Evolutionary conservation across 2,888 invertebrate species (phyloP).

Genomic region (Ennomos fuscantarius): DNA sequence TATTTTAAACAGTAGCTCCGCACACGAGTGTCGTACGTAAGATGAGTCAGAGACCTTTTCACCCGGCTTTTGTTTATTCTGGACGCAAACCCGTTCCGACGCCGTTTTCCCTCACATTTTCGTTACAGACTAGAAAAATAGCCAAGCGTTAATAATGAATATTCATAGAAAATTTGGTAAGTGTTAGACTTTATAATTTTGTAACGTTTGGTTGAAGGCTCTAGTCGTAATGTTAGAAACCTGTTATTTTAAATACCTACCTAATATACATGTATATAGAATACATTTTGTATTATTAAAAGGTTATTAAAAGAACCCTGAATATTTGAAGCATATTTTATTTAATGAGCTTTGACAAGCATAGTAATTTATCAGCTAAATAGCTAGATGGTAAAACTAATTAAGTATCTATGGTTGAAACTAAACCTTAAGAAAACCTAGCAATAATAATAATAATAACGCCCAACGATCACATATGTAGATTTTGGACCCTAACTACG

Average conservation of each 20-base stretch:
- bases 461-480: too few relatives aligned
- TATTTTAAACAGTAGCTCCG: conserved; percentile 74
- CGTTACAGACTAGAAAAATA: conserved; percentile 48
- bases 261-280: conserved; percentile 12
- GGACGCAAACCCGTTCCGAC: conserved; percentile 63
- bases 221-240: conserved; percentile 44
- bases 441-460: too few relatives aligned
- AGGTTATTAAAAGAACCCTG: too few relatives aligned
- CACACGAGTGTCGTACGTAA: conserved; percentile 56
- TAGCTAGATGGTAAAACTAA: too few relatives aligned
- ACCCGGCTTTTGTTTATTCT: conserved; percentile 75
- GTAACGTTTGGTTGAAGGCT: conserved; percentile 43
- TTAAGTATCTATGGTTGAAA: too few relatives aligned
- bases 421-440: too few relatives aligned
- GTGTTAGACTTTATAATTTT: conserved; percentile 51
- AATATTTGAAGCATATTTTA: too few relatives aligned
- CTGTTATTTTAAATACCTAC: conserved; percentile 39
- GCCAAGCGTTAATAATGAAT: conserved; percentile 56
- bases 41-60: conserved; percentile 81
- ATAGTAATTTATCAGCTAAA: too few relatives aligned
- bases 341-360: too few relatives aligned
- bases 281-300: not conserved
- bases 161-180: conserved; percentile 58
- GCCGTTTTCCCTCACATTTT: conserved; percentile 69
- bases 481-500: too few relatives aligned